Base-by-base conservation (phyloP, 2,888 invertebrate genomes). In the Strigamia maritima region DNA sequence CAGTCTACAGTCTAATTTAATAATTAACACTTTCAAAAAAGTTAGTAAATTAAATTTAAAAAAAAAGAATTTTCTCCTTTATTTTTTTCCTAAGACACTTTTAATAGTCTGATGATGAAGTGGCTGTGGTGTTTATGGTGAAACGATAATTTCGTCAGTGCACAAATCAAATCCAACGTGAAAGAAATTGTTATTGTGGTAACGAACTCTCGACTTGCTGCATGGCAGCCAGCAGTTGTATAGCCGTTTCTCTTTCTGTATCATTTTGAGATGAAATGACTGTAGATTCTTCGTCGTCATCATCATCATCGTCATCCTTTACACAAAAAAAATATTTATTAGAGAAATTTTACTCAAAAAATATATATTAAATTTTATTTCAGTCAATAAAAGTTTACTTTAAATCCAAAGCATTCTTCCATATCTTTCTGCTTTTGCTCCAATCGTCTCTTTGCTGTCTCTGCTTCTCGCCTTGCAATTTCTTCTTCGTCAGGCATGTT, bases 331-430 rank as follows among this genome's bases (percentile, higher is more conserved):
- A n/a, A n/a, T n/a, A n/a, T n/a, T n/a, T n/a, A n/a, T n/a, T n/a
- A n/a, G n/a, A n/a, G n/a, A n/a, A n/a, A n/a, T n/a, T n/a, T n/a
- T n/a, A n/a, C n/a, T n/a, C n/a, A 70, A 2, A 12, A n/a, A 70
- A 70, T 70, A 2, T n/a, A 26, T 2, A 70, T 70, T n/a, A 70
- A 12, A 70, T n/a, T 16, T 14, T 28, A 6, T 14, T 26, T 26
- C 7, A 70, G 2, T n/a, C 7, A 35, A 40, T 10, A 60, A 24
- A 24, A 31, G 82, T 84, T 93, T 82, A 89, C 89, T 86, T 93
- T 93, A 87, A 94, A 94, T 2, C 94, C 94, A 82, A 94, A 94
- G 85, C 94, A 94, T 22, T 91, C 91, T 84, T 92, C 90, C 86
- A 93, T 91, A 81, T 94, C 94, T 82, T 90, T 90, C 83, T 87